Conservation (phyloP, 2,113 vertebrate genomes). For the Serilophus lunatus region DNA sequence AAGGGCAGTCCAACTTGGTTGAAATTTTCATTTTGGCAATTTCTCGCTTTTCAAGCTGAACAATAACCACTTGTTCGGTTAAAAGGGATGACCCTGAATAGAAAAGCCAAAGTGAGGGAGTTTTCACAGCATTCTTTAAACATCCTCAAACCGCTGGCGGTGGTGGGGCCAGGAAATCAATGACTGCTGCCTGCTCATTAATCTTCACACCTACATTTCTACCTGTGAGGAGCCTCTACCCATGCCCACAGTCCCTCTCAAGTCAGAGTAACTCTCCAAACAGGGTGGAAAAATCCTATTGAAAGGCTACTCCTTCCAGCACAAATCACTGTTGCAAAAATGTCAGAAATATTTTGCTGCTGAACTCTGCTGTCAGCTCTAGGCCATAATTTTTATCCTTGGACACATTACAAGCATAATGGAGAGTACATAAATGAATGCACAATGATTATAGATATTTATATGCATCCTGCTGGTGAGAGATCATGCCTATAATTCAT, state of each 20-base stretch:
- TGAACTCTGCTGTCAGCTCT: not conserved
- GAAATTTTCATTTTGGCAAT: not conserved
- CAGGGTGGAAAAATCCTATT: not conserved
- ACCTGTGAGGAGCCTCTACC: not conserved
- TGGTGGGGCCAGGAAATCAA: not conserved
- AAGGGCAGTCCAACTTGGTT: not conserved
- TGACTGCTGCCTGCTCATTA: not conserved
- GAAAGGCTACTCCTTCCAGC: not conserved
- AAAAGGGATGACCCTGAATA: not conserved
- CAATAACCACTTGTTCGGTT: not conserved
- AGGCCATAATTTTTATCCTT: not conserved
- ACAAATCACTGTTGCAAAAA: not conserved
- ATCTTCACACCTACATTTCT: not conserved
- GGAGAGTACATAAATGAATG: constrained; percentile 44
- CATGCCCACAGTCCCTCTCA: not conserved
- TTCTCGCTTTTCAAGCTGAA: not conserved
- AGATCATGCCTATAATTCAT: constrained; percentile 47
- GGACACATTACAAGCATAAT: constrained; percentile 37
- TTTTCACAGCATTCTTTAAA: not conserved
- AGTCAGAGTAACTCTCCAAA: not conserved
- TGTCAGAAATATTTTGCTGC: not conserved
- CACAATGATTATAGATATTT: constrained; percentile 40
- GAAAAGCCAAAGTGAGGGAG: not conserved
- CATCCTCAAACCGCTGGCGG: not conserved
- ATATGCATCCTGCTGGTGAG: constrained; percentile 21